phyloP scores from a whole-genome alignment of 2,113 vertebrate species.

The Euleptes europaea region DNA sequence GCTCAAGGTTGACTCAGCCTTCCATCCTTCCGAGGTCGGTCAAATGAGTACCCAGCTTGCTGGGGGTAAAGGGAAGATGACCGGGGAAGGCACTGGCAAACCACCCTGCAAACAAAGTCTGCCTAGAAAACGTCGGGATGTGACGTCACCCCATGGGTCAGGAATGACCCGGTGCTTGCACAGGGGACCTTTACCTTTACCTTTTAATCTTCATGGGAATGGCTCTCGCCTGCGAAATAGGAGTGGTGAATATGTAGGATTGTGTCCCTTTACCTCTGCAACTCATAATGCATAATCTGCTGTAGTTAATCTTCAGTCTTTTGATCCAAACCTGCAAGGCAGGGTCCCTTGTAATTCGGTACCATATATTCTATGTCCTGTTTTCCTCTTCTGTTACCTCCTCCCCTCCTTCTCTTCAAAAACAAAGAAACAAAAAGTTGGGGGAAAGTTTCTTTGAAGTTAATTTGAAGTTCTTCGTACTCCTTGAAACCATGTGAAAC shows the following conservation, averaged over 20 bases:
- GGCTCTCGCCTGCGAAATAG: not conserved
- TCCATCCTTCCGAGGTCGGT: too few species aligned
- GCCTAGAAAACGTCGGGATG: too few species aligned
- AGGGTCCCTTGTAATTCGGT: not conserved
- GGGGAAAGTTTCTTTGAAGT: too few species aligned
- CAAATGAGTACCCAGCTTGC: too few species aligned
- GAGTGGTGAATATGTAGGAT: not conserved
- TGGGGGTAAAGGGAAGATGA: too few species aligned
- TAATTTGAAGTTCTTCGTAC: not conserved
- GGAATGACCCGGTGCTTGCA: too few species aligned
- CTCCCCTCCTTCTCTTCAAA: not conserved
- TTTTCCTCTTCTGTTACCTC: not conserved
- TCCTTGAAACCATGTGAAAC: not conserved
- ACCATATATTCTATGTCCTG: not conserved
- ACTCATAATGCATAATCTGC: not conserved
- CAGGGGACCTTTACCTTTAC: too few species aligned
- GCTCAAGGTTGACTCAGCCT: too few species aligned
- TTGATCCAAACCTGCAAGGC: not conserved
- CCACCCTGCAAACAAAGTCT: too few species aligned
- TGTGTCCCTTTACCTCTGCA: not conserved
- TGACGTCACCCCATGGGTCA: too few species aligned
- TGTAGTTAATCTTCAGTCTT: not conserved
- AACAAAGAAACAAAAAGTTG: not conserved
- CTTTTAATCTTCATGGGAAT: not conserved
- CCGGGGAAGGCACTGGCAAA: too few species aligned